Base-by-base conservation (phyloP, 2,888 invertebrate genomes). In the Congeria kusceri region DNA sequence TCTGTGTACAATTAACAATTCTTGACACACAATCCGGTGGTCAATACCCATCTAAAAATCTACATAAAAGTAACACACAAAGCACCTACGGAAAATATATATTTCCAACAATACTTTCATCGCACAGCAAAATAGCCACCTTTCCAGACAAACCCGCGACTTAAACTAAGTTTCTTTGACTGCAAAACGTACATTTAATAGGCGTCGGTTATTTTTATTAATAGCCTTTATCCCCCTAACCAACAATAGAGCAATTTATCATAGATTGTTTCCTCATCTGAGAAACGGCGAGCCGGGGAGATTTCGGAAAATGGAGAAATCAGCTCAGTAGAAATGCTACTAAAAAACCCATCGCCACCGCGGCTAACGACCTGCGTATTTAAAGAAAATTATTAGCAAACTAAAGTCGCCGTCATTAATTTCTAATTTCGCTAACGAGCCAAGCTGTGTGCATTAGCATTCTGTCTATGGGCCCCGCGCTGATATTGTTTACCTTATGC, bases 201-300 rank as follows among this genome's bases (percentile, higher is more conserved):
- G 71, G 68, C 79, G 79, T 77, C 79, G 77, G 77, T 79, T 77
- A 78, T 77, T 80, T 39, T 83, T 83, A 83, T 83, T 83, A 83
- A 83, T 83, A 79, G 83, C 67, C 69, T 77, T 77, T 74, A 79
- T 70, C 82, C 73, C 78, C 67, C 74, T 79, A 77, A 71, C 75
- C 71, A 77, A 79, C 79, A 53, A 83, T 77, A 77, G 71, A 67
- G 78, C 74, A 83, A 83, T 83, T 83, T 83, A 83, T 83, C 83
- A 83, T 77, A 79, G 79, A 75, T 77, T 83, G 79, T 77, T 81
- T 81, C 74, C 77, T 70, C 74, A 81, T 81, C 74, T 56, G 67
- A 66, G 62, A 66, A 62, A 39, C 67, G 62, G 59, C 44, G 68
- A 67, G 66, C 70, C 64, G 44, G 62, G 67, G 70, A 70, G 73